Conservation (phyloP, 2,113 vertebrate species). For the Aspidoscelis tigris region DNA sequence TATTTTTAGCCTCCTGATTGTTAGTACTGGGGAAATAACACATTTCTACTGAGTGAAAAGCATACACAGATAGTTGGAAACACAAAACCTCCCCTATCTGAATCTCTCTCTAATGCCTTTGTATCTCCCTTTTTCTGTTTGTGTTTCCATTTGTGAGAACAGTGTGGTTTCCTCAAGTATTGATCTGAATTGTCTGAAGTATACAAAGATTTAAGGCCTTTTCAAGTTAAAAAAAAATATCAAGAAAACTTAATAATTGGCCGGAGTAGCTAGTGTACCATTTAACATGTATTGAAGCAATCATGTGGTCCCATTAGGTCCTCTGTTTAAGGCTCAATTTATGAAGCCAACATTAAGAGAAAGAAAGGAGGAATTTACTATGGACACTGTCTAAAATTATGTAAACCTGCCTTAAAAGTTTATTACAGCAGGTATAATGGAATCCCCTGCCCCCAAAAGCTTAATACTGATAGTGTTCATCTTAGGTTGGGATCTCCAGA, state of each 20-base stretch:
- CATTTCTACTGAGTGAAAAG: neutral
- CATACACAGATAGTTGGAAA: neutral
- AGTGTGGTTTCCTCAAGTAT: constrained; percentile 30
- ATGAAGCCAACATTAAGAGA: neutral
- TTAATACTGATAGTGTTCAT: no score
- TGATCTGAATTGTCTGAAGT: constrained; percentile 53
- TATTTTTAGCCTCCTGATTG: constrained; percentile 23
- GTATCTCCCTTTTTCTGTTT: constrained; percentile 29
- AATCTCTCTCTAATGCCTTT: neutral
- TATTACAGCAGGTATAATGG: no score
- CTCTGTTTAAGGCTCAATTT: neutral
- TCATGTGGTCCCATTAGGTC: neutral
- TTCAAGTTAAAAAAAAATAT: neutral
- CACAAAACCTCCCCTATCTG: neutral
- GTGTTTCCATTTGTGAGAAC: constrained; percentile 45
- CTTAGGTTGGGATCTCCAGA: no score
- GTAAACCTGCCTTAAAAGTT: no score
- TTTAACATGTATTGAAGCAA: neutral
- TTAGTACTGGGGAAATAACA: constrained; percentile 49
- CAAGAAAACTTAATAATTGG: neutral
- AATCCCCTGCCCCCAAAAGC: no score
- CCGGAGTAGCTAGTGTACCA: neutral
- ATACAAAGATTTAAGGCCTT: constrained; percentile 41
- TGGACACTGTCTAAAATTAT: no score
- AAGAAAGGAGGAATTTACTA: no score